Evolutionary conservation across 1,140 invertebrate genomes (phyloP).

Genomic region (Drosophila kepulauana): DNA sequence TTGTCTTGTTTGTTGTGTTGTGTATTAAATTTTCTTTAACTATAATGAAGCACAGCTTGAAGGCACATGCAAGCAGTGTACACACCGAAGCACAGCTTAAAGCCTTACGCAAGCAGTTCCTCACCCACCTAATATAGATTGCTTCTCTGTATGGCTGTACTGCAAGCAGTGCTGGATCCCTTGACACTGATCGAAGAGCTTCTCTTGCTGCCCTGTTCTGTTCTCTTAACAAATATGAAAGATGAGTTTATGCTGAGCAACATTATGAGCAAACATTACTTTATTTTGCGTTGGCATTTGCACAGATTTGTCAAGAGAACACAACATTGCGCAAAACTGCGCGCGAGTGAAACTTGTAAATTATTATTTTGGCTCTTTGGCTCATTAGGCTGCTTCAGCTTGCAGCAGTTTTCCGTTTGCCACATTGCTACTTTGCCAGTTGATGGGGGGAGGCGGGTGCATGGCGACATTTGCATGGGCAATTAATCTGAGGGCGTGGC

Average conservation of each 20-base stretch:
- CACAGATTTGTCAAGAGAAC: slow-evolving; percentile 25
- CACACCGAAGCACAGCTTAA: too few relatives aligned
- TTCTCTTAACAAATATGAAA: background rate
- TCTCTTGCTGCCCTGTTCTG: background rate
- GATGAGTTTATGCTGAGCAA: background rate
- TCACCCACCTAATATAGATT: too few relatives aligned
- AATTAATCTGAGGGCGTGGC: slow-evolving; percentile 64
- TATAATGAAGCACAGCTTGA: too few relatives aligned
- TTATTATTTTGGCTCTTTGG: slow-evolving; percentile 26
- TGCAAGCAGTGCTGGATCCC: background rate
- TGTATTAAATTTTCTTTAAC: too few relatives aligned
- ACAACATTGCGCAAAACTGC: background rate
- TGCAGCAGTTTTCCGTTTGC: slow-evolving; percentile 7
- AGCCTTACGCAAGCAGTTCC: too few relatives aligned
- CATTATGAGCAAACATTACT: background rate
- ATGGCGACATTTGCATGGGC: slow-evolving; percentile 70
- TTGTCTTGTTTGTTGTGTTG: too few relatives aligned
- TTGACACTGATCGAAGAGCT: background rate
- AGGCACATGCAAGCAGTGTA: too few relatives aligned
- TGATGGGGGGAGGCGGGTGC: background rate
- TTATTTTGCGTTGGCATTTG: slow-evolving; percentile 9
- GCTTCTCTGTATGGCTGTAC: too few relatives aligned
- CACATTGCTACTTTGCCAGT: background rate
- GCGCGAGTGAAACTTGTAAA: slow-evolving; percentile 11
- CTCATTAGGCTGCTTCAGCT: slow-evolving; percentile 35